These are phyloP conservation scores for Tauraco hartlaubi DNA, from an alignment of 2,797 vertebrate genomes.

Conservation along the genomic window DNA sequence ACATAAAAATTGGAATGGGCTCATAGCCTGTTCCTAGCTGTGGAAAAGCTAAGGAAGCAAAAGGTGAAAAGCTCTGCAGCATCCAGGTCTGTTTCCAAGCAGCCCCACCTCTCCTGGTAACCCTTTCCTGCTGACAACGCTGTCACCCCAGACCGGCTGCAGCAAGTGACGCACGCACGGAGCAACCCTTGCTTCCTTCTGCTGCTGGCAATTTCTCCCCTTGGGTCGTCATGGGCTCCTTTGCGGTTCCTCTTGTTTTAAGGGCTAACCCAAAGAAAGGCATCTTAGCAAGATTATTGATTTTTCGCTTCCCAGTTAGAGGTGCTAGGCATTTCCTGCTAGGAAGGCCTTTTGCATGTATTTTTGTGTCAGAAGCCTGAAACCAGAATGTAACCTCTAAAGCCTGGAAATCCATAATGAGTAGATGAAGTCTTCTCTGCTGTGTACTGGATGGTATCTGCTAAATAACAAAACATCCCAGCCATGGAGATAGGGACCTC, in stretches of 20 bases:
- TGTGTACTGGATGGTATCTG: not conserved
- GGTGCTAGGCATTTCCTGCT: not conserved
- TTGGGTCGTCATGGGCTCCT: not conserved
- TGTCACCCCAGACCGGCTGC: not conserved
- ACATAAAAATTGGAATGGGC: not conserved
- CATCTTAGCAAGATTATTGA: not conserved
- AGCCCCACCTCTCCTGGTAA: constrained; percentile 8
- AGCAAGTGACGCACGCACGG: not conserved
- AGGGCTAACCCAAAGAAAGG: not conserved
- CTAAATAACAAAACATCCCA: not conserved
- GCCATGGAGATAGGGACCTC: not conserved
- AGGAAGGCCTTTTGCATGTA: not conserved
- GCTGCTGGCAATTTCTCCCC: not conserved
- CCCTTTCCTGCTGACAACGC: not conserved
- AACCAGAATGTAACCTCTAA: not conserved
- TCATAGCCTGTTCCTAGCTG: not conserved
- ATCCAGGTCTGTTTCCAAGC: not conserved
- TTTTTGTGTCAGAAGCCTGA: not conserved
- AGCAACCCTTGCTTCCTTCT: not conserved
- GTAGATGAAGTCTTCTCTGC: not conserved
- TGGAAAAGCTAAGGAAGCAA: not conserved
- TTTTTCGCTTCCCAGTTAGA: constrained; percentile 5
- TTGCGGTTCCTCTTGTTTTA: not conserved
- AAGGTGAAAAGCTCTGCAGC: constrained; percentile 13
- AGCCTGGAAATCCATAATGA: not conserved